Conservation (phyloP, 1,140 invertebrate species). For the Listronotus oregonensis region DNA sequence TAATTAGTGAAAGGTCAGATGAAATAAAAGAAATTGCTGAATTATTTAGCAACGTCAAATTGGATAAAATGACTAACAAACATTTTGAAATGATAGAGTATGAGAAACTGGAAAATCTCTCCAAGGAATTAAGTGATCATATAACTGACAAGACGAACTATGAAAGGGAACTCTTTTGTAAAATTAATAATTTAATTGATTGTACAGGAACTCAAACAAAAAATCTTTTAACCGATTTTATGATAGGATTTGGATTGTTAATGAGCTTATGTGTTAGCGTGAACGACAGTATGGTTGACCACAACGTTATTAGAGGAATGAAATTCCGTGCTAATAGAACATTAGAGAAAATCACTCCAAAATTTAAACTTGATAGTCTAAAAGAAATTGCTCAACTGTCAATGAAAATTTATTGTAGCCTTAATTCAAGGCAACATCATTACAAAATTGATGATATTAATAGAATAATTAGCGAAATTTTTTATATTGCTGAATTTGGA, state of each 20-base stretch:
- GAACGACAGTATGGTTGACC: not conserved
- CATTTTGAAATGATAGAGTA: not conserved
- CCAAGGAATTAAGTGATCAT: not conserved
- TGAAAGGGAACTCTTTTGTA: slow-evolving; percentile 1
- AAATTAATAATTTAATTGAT: slow-evolving; percentile 6
- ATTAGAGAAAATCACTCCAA: not conserved
- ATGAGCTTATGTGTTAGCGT: not conserved
- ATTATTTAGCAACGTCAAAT: not conserved
- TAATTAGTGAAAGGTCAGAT: not conserved
- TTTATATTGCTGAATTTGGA: not conserved
- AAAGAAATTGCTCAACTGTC: not conserved
- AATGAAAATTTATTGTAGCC: not conserved
- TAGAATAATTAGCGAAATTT: not conserved
- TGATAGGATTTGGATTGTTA: not conserved
- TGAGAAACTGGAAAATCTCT: not conserved
- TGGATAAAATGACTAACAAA: not conserved
- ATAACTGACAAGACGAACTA: slow-evolving; percentile 10
- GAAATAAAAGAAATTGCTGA: slow-evolving; percentile 1
- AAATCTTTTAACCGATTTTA: not conserved
- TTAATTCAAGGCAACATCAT: not conserved
- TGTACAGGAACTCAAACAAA: not conserved
- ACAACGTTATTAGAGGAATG: slow-evolving; percentile 1
- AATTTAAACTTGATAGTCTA: not conserved
- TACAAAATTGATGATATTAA: not conserved
- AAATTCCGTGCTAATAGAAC: not conserved